Conservation (phyloP, 1,140 invertebrate species). For the Pentalonia nigronervosa region DNA sequence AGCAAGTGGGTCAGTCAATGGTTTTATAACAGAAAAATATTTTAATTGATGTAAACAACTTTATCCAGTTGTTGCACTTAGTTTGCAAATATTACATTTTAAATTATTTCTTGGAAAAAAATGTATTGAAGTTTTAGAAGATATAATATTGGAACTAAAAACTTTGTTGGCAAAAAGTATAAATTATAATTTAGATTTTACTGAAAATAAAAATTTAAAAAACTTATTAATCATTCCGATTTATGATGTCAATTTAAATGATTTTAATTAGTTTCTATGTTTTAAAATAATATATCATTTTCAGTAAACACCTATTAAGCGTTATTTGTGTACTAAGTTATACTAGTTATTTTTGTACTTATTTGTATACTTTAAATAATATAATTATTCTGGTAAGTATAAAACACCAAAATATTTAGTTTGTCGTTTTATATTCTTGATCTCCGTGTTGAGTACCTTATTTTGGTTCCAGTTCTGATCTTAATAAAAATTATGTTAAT, state of each 20-base stretch:
- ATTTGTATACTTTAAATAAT: too few relatives aligned
- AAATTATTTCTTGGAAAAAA: constrained; percentile 26
- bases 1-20: constrained; percentile 65
- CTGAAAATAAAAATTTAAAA: constrained; percentile 49
- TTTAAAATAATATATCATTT: too few relatives aligned
- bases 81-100: constrained; percentile 64
- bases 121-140: constrained; percentile 22
- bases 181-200: neutral
- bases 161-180: neutral
- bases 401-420: too few relatives aligned
- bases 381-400: too few relatives aligned
- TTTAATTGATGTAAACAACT: constrained; percentile 66
- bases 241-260: neutral
- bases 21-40: constrained; percentile 65
- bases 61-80: constrained; percentile 65
- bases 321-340: too few relatives aligned
- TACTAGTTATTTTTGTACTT: too few relatives aligned
- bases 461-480: too few relatives aligned
- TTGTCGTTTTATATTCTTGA: too few relatives aligned
- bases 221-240: constrained; percentile 31
- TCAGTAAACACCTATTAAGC: too few relatives aligned
- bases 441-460: too few relatives aligned
- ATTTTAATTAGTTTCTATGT: too few relatives aligned
- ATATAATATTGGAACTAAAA: constrained; percentile 30
- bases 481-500: too few relatives aligned